A percentile compares a stretch with the other conserved stretches of the same genome.
Evolutionary conservation across 2,888 invertebrate genomes (phyloP).

Genomic region (Pyrochroa serraticornis): DNA sequence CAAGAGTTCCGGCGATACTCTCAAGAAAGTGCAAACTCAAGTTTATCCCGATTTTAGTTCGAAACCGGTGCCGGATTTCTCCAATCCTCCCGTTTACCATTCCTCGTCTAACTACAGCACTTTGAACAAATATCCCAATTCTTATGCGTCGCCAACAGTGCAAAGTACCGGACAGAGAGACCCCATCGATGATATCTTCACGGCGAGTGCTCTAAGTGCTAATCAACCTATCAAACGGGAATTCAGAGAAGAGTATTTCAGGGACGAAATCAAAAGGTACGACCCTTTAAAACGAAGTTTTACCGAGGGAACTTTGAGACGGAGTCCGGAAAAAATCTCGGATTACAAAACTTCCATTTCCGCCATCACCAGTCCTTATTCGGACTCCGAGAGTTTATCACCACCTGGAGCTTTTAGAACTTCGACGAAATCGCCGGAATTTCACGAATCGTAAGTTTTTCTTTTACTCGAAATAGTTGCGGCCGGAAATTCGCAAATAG

Average conservation of each 20-base stretch:
- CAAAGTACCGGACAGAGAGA: conserved; percentile 39
- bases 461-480: background rate
- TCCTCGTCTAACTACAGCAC: conserved; percentile 43
- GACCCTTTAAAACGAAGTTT: conserved; percentile 56
- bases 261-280: conserved; percentile 51
- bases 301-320: conserved; percentile 54
- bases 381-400: conserved; percentile 57
- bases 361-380: conserved; percentile 52
- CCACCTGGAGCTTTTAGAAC: conserved; percentile 55
- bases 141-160: conserved; percentile 22
- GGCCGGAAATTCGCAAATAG: background rate
- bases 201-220: conserved; percentile 53
- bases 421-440: conserved; percentile 56
- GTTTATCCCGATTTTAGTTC: conserved; percentile 49
- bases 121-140: conserved; percentile 32
- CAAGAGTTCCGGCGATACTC: conserved; percentile 53
- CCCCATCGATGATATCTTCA: conserved; percentile 58
- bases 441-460: conserved; percentile 60
- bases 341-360: conserved; percentile 44
- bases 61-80: conserved; percentile 48
- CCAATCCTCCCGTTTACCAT: conserved; percentile 27
- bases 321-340: conserved; percentile 47
- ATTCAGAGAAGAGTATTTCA: conserved; percentile 54
- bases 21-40: conserved; percentile 56
- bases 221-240: conserved; percentile 52